Evolutionary conservation across 2,113 vertebrate species (phyloP).

Genomic region (Panthera leo): DNA sequence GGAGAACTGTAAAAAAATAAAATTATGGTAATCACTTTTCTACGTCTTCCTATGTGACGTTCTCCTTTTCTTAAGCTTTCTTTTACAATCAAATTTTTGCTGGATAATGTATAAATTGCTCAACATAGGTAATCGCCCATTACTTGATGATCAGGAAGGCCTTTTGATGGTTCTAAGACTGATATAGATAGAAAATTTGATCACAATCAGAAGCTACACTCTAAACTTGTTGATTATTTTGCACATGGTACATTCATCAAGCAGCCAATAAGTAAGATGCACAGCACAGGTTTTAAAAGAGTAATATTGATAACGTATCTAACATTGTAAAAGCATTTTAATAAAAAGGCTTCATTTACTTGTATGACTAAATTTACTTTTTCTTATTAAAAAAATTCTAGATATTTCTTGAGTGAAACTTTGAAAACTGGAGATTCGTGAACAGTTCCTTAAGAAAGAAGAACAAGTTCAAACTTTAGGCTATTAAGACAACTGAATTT

Average conservation of each 20-base stretch:
- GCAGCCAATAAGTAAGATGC: neutral
- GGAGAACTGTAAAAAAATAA: slow-evolving; percentile 88
- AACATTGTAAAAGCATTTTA: neutral
- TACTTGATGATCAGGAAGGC: slow-evolving; percentile 26
- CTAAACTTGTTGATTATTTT: neutral
- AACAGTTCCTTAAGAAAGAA: neutral
- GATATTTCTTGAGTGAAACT: neutral
- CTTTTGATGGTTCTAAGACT: neutral
- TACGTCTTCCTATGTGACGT: neutral
- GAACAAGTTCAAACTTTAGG: neutral
- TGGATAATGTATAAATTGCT: neutral
- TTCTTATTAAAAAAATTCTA: neutral
- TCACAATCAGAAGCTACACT: neutral
- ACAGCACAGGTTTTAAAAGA: neutral
- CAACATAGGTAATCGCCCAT: slow-evolving; percentile 6
- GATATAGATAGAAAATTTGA: neutral
- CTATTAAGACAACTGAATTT: neutral
- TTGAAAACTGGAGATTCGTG: slow-evolving; percentile 14
- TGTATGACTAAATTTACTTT: neutral
- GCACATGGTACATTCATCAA: neutral
- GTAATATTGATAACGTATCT: neutral
- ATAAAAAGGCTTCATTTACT: neutral
- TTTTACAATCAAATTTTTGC: neutral
- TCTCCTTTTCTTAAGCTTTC: neutral
- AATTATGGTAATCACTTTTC: neutral